Base-by-base conservation (phyloP, 2,888 invertebrate genomes). In the Magallana nippona region DNA sequence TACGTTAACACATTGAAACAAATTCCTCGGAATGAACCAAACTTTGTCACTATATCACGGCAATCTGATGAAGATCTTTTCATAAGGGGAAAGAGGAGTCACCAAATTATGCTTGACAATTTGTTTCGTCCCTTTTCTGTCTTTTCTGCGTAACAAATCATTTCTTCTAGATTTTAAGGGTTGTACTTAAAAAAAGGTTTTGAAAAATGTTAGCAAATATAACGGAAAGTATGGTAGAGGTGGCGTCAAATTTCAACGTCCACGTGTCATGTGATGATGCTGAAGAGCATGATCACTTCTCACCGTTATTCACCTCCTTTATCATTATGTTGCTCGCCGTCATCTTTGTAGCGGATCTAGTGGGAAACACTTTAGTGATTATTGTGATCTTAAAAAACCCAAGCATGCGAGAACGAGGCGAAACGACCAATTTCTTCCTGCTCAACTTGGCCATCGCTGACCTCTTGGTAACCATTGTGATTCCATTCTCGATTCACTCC, bases 391-490 rank as follows among this genome's bases (percentile, higher is more conserved):
- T 86, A 8, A 79, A 57, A 60, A 82, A 83, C 44, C 79, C 80
- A 1, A 78, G 62, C 57, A 86, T 86, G 85, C 87, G 92, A 13
- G 93, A 93, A 13, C 94, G 94, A 94, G 90, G 93, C 55, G 94
- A 94, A 3, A 89, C 94, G 22, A 94, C 94, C 44, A 94, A 94
- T 89, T 89, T 95, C 85, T 94, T 95, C 82, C 91, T 95, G 60
- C 92, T 93, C 15, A 94, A 93, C 87, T 88, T 95, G 77, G 94
- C 94, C 0, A 90, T 94, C 15, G 93, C 94, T 0, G 94, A 95
- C 87, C 91, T 94, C 15, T 84, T 94, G 79, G 93, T 93, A 8
- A 94, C 93, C 0, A 84, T 93, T 15, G 92, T 93, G 60, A 93
- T 94, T 91, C 94, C 94, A 0, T 90, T 94, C 77, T 92, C 94